Evolutionary conservation across 35 echinoderm and acorn worm species (phyloP).

Genomic region (Eucidaris tribuloides): DNA sequence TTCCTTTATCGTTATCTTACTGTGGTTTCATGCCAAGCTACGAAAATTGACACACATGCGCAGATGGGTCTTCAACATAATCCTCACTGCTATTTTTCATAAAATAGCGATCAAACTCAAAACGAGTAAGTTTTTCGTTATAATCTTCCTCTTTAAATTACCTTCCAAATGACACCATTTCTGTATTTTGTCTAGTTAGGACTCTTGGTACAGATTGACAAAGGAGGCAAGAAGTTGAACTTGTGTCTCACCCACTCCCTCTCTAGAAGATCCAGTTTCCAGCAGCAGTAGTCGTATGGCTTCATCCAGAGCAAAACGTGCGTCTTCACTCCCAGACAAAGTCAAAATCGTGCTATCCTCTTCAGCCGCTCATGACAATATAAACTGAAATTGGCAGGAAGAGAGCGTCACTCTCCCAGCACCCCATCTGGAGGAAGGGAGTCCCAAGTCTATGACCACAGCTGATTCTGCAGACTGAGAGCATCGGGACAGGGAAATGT

Average conservation of each 20-base stretch:
- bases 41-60: no score
- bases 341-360: background rate
- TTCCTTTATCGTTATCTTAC: no score
- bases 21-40: no score
- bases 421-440: background rate
- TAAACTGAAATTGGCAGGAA: background rate
- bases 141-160: no score
- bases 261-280: background rate
- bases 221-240: background rate
- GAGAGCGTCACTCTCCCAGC: background rate
- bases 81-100: no score
- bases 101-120: no score
- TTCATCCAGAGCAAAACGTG: constrained; percentile 1
- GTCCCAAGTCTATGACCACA: background rate
- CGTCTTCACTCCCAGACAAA: constrained; percentile 11
- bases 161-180: no score
- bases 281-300: constrained; percentile 9
- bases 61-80: no score
- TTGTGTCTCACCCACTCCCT: background rate
- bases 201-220: constrained; percentile 4
- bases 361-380: background rate
- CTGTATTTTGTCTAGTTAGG: background rate
- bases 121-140: no score
- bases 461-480: background rate
- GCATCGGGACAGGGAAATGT: background rate